Base-by-base conservation (phyloP, 2,888 invertebrate species). In the Andricus curvator region DNA sequence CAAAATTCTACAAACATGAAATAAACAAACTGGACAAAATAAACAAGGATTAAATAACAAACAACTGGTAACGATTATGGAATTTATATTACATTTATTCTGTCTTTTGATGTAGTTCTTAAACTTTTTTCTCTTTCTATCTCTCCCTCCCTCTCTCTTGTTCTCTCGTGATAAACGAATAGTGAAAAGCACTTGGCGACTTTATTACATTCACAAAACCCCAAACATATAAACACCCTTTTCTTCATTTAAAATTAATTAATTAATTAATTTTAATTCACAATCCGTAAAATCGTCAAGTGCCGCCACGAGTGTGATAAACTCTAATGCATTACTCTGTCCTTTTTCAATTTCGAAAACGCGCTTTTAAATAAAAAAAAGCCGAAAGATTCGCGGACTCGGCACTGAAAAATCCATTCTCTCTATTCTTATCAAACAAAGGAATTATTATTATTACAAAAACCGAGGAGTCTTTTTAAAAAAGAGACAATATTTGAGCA, bases 41-140 rank as follows among this genome's bases (percentile, higher is more conserved):
- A 5, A 65, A 78, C 51, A 15, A 25, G 33, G 37, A 68, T 60
- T 44, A 41, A 66, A 48, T 78, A 64, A 62, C 70, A 70, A 70
- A 76, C 64, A 20, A 51, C 20, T 74, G 11, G 56, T 74, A 74
- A 74, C 56, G 74, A 88, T 89, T 88, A 89, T 90, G 90, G 90
- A 92, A 92, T 92, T 92, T 92, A 92, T 91, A 92, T 91, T 92
- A 92, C 90, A 91, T 92, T 92, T 92, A 90, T 91, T 92, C 89
- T 86, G 91, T 82, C 83, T 86, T 85, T 86, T 82, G 85, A 84
- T 86, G 89, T 89, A 89, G 88, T 90, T 88, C 85, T 89, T 89
- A 84, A 86, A 85, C 83, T 88, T 85, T 87, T 86, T 80, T 82
- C 81, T 77, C 74, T 78, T 37, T 82, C 74, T 79, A 56, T 65